phyloP scores from a whole-genome alignment of 2,888 invertebrate species.

The Nematopogon swammerdamellus region DNA sequence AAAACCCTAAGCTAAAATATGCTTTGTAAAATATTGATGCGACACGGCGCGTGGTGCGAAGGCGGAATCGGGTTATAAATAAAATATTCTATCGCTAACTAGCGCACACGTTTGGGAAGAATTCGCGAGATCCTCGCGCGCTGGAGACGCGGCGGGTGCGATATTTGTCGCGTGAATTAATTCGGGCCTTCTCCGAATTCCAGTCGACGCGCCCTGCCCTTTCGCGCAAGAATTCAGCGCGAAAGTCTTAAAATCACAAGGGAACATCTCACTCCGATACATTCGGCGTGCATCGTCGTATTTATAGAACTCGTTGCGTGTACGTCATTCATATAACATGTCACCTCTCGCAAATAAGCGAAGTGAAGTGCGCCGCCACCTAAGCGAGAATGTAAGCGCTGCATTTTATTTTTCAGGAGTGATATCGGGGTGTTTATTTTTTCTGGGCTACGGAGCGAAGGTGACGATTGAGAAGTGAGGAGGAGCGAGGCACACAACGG shows the following conservation, averaged over 20 bases:
- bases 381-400: neutral
- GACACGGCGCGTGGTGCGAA: too few relatives aligned
- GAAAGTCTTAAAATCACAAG: neutral
- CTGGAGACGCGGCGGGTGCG: neutral
- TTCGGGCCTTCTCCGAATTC: neutral
- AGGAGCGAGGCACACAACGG: constrained; percentile 13
- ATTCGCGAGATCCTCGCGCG: neutral
- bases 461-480: neutral
- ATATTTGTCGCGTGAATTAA: neutral
- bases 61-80: neutral
- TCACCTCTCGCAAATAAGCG: neutral
- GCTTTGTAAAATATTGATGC: neutral
- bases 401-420: neutral
- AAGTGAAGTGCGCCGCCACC: neutral
- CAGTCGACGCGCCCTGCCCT: neutral
- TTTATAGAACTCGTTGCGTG: too few relatives aligned
- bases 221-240: neutral
- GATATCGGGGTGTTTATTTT: neutral
- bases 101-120: neutral
- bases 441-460: neutral
- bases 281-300: too few relatives aligned
- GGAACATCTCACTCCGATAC: neutral
- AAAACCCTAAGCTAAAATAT: neutral
- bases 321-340: neutral
- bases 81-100: neutral